Evolutionary conservation across 2,888 invertebrate species (phyloP), one percentile per base, ranked within the genome.

Genomic region (Drosophila cyrtoloma): DNA sequence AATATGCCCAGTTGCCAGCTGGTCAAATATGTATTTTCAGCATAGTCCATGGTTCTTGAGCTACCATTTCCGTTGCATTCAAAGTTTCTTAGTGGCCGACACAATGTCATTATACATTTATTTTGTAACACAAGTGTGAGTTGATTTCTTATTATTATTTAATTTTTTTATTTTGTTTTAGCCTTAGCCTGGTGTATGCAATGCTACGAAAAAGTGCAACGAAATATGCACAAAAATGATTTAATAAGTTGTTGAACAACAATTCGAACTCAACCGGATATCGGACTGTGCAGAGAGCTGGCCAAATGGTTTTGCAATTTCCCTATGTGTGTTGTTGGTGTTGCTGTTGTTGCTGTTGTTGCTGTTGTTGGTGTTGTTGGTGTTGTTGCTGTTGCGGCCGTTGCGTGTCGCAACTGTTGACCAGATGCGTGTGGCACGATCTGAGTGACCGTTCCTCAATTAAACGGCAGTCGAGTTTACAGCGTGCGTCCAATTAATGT

Each of bases 171-270:
- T 26, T 47, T 47, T 26, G 16, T 26, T 47, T 22, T 47, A 42
- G 42, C 12, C 12, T 12, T n/a, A 42, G 10, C n/a, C 5, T 22
- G 42, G 42, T 10, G 19, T 65, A 65, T 59, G 71, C 67, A 22
- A 47, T n/a, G 59, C 30, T 63, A 73, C 44, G 55, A 71, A 62
- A 57, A 63, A 58, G 56, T 64, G 64, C 63, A 63, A 61, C 51
- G 53, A 77, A 80, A 77, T 69, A 58, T 68, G 53, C 66, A 75
- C 63, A 82, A 81, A 81, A 76, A 76, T 84, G 82, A 82, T 82
- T 82, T 82, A 81, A 82, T 82, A 82, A 79, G 82, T 84, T 71
- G 84, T 63, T 68, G 35, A 66, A 72, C 82, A 79, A 84, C 79
- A 82, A 82, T 59, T 79, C 65, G 82, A 65, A 68, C 59, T 71